A percentile compares a stretch with the other conserved stretches of the same genome.
Evolutionary conservation across 1,140 invertebrate species (phyloP).

Genomic region (Bombus superbus): DNA sequence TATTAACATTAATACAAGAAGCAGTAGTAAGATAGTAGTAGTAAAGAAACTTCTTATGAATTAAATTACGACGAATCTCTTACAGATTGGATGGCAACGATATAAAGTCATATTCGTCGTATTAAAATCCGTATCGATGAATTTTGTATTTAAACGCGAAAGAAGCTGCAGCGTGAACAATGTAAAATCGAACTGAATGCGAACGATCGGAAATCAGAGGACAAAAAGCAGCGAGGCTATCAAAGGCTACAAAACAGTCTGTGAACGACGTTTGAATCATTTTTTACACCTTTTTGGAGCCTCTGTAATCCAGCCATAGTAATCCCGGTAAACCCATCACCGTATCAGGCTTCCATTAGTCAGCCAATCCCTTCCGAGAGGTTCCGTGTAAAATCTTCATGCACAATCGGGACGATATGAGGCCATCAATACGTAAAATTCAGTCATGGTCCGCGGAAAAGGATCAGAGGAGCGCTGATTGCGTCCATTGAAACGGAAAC

Average conservation of each 20-base stretch:
- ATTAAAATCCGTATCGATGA: neutral
- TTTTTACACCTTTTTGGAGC: conserved; percentile 1
- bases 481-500: conserved; percentile 34
- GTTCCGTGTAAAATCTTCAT: neutral
- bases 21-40: too few species aligned
- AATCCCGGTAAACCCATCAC: neutral
- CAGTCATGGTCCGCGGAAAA: neutral
- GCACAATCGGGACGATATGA: neutral
- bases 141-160: neutral
- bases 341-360: conserved; percentile 13
- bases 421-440: conserved; percentile 17
- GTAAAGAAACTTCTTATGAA: too few species aligned
- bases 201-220: neutral
- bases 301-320: neutral
- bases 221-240: neutral
- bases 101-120: too few species aligned
- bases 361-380: conserved; percentile 11
- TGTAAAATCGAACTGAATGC: neutral
- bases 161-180: neutral
- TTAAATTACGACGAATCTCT: too few species aligned
- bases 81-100: neutral
- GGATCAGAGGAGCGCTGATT: conserved; percentile 13
- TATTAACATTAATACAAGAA: too few species aligned
- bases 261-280: conserved; percentile 17
- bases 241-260: neutral